Conservation (phyloP, 2,797 vertebrate genomes). For the Somateria mollissima region DNA sequence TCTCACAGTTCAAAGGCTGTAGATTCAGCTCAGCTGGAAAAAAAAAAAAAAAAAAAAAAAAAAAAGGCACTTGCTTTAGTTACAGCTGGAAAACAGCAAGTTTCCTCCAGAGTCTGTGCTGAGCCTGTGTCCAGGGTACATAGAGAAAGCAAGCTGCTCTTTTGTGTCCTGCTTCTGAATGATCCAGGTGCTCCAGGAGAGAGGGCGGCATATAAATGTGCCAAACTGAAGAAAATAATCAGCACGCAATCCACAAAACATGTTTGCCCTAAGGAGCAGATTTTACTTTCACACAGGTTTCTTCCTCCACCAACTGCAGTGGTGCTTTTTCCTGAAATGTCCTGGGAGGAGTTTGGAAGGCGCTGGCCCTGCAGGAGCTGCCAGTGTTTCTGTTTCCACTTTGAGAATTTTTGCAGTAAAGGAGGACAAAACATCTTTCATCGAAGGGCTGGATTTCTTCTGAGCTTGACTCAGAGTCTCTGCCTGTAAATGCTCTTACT, state of each 20-base stretch:
- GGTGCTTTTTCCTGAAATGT: background rate
- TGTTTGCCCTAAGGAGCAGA: background rate
- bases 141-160: background rate
- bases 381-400: background rate
- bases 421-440: background rate
- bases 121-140: accelerated
- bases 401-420: background rate
- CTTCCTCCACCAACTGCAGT: background rate
- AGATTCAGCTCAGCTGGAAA: background rate
- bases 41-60: background rate
- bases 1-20: background rate
- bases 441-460: background rate
- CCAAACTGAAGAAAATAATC: background rate
- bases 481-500: background rate
- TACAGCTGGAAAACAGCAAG: background rate
- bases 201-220: background rate
- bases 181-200: background rate
- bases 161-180: background rate
- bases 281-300: background rate
- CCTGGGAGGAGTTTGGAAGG: background rate
- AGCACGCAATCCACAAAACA: background rate
- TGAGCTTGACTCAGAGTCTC: background rate
- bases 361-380: background rate
- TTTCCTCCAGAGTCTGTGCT: background rate
- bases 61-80: background rate